These are phyloP conservation scores for Loriculus beryllinus DNA, from an alignment of 2,797 vertebrate genomes.

Conservation along the genomic window DNA sequence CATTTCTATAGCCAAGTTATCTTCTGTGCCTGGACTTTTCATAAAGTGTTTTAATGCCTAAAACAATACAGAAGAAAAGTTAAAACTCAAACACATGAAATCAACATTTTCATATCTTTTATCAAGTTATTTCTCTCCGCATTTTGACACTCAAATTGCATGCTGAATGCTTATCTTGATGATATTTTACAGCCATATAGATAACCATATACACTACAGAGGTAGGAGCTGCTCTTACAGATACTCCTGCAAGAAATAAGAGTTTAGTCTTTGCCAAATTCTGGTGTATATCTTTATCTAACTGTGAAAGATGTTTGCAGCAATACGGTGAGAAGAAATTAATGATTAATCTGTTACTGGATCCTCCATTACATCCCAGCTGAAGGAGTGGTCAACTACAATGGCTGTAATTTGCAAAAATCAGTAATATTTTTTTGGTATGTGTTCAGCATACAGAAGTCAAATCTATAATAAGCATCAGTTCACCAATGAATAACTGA, in stretches of 20 bases:
- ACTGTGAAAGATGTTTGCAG: background rate
- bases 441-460: background rate
- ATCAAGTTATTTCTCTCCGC: background rate
- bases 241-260: background rate
- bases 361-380: rapidly evolving
- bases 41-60: slow-evolving; percentile 96
- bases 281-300: background rate
- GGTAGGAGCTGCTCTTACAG: background rate
- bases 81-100: background rate
- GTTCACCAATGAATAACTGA: background rate
- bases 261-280: background rate
- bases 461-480: background rate
- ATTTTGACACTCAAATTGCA: background rate
- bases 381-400: background rate
- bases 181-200: background rate
- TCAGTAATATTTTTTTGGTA: background rate
- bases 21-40: slow-evolving; percentile 89
- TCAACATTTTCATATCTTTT: background rate
- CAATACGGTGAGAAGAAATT: background rate
- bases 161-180: background rate
- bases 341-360: background rate
- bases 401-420: background rate
- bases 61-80: slow-evolving; percentile 30
- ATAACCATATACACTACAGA: background rate
- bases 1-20: slow-evolving; percentile 91